These are phyloP conservation scores for Orientallactaga sibirica DNA, from an alignment of 2,797 vertebrate genomes.

Conservation along the genomic window DNA sequence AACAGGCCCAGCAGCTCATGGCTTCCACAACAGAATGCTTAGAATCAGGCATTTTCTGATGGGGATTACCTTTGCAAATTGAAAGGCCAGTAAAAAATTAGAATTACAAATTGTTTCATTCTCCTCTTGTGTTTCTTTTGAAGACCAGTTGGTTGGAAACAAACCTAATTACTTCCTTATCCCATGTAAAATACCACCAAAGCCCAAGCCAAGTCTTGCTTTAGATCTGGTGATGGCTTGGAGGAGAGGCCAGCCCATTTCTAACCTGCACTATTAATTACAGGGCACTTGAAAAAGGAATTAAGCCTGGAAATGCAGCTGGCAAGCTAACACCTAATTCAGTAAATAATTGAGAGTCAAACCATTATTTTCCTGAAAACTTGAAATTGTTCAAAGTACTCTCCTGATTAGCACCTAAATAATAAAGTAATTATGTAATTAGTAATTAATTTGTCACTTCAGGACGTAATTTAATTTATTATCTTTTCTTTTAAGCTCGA, in stretches of 20 bases:
- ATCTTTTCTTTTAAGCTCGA: conserved; percentile 81
- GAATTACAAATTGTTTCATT: conserved; percentile 66
- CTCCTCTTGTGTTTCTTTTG: conserved; percentile 68
- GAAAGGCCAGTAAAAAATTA: conserved; percentile 69
- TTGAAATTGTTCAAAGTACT: conserved; percentile 84
- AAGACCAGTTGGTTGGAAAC: conserved; percentile 74
- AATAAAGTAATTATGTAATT: conserved; percentile 87
- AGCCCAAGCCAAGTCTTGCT: conserved; percentile 23
- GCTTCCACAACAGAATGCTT: conserved; percentile 21
- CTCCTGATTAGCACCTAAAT: conserved; percentile 85
- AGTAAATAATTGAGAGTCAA: conserved; percentile 84
- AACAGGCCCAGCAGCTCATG: neutral
- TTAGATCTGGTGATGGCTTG: conserved; percentile 68
- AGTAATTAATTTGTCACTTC: conserved; percentile 83
- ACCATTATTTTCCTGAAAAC: conserved; percentile 88
- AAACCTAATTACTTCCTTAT: conserved; percentile 23
- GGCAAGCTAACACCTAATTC: conserved; percentile 80
- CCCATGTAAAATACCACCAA: conserved; percentile 7
- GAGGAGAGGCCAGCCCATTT: conserved; percentile 77
- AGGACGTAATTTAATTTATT: conserved; percentile 81
- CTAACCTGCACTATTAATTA: conserved; percentile 84
- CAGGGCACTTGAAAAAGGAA: conserved; percentile 64
- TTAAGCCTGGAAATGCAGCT: conserved; percentile 74
- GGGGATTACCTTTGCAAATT: conserved; percentile 61
- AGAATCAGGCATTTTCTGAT: conserved; percentile 58